A percentile compares a stretch with the other conserved stretches of the same genome.
Conservation (phyloP, 1,140 invertebrate species). For the Calliopsis andreniformis region DNA sequence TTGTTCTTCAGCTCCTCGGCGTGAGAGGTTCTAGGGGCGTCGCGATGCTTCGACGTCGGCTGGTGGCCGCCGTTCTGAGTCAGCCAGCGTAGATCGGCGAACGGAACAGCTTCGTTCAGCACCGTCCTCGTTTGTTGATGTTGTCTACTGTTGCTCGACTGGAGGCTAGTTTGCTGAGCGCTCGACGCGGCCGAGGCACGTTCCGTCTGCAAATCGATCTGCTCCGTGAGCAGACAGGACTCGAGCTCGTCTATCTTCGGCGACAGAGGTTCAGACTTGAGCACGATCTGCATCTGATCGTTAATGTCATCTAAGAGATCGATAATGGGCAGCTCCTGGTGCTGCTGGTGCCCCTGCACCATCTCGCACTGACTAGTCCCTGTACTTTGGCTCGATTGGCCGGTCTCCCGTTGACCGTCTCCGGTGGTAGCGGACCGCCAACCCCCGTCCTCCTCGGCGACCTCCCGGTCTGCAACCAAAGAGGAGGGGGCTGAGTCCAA, state of each 20-base stretch:
- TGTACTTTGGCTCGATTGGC: conserved; percentile 68
- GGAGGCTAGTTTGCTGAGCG: not conserved
- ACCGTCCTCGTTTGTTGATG: conserved; percentile 22
- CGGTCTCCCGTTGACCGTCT: conserved; percentile 65
- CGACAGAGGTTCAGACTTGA: conserved; percentile 77
- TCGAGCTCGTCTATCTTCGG: conserved; percentile 73
- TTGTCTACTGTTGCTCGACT: not conserved
- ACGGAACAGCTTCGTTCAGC: conserved; percentile 28
- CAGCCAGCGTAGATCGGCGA: conserved; percentile 52
- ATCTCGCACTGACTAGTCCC: conserved; percentile 62
- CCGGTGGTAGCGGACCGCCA: conserved; percentile 75
- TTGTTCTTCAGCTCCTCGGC: conserved; percentile 47
- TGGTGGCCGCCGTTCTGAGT: conserved; percentile 31
- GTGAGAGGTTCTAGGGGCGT: not conserved
- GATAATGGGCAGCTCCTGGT: conserved; percentile 74
- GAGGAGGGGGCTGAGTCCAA: conserved; percentile 82
- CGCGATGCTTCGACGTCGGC: conserved; percentile 26
- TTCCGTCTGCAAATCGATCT: conserved; percentile 49
- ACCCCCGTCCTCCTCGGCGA: conserved; percentile 81
- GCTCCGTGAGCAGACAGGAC: conserved; percentile 63
- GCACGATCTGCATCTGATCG: conserved; percentile 74
- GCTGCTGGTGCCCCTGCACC: conserved; percentile 52
- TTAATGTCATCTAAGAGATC: conserved; percentile 78
- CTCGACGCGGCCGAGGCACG: conserved; percentile 8
- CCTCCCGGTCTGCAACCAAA: conserved; percentile 82